Evolutionary conservation across 2,888 invertebrate genomes (phyloP).

Genomic region (Leptopilina syphax): DNA sequence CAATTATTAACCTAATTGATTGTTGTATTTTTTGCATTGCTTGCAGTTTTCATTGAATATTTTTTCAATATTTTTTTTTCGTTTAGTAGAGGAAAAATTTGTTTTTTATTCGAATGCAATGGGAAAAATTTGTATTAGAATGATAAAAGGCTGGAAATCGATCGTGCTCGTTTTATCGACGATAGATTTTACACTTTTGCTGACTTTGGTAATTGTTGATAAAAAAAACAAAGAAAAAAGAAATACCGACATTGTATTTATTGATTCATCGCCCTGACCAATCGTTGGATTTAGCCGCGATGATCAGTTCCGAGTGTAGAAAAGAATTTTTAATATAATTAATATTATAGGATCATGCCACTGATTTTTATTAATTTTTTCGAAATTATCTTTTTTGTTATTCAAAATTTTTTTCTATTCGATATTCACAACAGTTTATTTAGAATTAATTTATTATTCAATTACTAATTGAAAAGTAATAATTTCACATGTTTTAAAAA

Average conservation of each 20-base stretch:
- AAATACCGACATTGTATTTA: constrained; percentile 22
- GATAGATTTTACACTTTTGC: constrained; percentile 42
- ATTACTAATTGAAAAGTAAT: too few relatives aligned
- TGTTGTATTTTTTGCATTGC: too few relatives aligned
- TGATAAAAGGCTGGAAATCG: constrained; percentile 42
- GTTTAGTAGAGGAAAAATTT: background rate
- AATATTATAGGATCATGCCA: constrained; percentile 31
- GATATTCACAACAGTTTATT: background rate
- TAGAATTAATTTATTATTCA: too few relatives aligned
- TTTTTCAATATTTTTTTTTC: too few relatives aligned
- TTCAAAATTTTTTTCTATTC: constrained; percentile 11
- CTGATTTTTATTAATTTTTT: constrained; percentile 18
- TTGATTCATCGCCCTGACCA: constrained; percentile 6
- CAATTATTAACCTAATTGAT: too few relatives aligned
- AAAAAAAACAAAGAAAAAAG: background rate
- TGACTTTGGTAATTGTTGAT: constrained; percentile 42
- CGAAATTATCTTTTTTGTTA: background rate
- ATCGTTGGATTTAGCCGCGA: constrained; percentile 34
- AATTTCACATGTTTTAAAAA: constrained; percentile 22
- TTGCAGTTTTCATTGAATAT: too few relatives aligned
- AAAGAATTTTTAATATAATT: constrained; percentile 24
- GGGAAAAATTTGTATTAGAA: constrained; percentile 42
- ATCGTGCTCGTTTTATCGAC: constrained; percentile 37
- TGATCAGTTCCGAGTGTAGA: constrained; percentile 17
- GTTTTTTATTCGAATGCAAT: constrained; percentile 22